A percentile compares a stretch with the other conserved stretches of the same genome.
These are phyloP conservation scores for Tyria jacobaeae DNA, from an alignment of 2,888 invertebrate genomes.

Conservation along the genomic window DNA sequence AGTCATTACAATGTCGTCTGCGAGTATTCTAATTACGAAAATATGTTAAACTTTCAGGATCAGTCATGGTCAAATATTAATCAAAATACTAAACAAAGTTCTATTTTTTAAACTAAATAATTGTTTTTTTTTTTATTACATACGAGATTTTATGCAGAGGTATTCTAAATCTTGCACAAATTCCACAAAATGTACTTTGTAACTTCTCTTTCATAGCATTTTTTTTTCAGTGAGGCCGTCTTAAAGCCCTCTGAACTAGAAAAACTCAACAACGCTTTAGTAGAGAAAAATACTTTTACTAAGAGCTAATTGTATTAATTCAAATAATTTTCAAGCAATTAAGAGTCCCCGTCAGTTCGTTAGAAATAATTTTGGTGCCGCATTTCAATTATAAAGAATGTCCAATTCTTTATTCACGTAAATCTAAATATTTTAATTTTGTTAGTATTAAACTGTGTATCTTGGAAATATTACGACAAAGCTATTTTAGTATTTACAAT, in stretches of 20 bases:
- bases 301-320: neutral
- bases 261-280: neutral
- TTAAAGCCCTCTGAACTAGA: neutral
- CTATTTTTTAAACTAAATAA: too few relatives aligned
- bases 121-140: too few relatives aligned
- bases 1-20: slow-evolving; percentile 61
- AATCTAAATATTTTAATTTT: too few relatives aligned
- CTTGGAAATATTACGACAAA: too few relatives aligned
- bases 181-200: neutral
- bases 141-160: too few relatives aligned
- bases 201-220: neutral
- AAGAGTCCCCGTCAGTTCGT: neutral
- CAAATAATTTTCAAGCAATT: neutral
- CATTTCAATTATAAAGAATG: too few relatives aligned
- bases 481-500: too few relatives aligned
- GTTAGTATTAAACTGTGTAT: too few relatives aligned
- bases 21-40: slow-evolving; percentile 61
- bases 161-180: neutral
- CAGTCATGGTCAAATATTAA: neutral
- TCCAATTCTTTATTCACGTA: too few relatives aligned
- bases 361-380: neutral
- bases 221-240: neutral
- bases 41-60: slow-evolving; percentile 36
- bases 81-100: neutral
- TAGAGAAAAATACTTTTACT: neutral